These are phyloP conservation scores for Aspiorhynchus laticeps DNA, from an alignment of 2,113 vertebrate genomes.

Conservation along the genomic window DNA sequence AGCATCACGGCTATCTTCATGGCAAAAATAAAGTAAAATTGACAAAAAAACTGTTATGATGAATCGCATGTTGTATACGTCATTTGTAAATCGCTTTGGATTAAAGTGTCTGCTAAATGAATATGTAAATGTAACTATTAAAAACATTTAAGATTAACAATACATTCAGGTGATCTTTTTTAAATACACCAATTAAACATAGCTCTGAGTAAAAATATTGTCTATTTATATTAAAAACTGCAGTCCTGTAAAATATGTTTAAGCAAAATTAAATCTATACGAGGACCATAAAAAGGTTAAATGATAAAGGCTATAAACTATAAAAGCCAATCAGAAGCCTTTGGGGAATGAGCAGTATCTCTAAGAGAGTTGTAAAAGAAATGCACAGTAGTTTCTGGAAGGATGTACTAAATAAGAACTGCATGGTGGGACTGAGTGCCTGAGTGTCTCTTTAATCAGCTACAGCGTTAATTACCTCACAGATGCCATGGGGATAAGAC, in stretches of 20 bases:
- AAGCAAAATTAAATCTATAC: not conserved
- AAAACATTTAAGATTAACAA: not conserved
- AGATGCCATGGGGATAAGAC: conserved; percentile 64
- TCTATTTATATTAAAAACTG: not conserved
- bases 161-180: not conserved
- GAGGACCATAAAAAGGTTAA: not conserved
- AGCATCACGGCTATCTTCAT: not conserved
- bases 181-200: not conserved
- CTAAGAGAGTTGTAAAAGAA: not conserved
- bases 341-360: not conserved
- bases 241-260: not conserved
- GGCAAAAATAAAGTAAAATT: not conserved
- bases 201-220: not conserved
- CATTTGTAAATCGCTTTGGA: not conserved
- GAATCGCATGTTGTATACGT: too few species aligned
- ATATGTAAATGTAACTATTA: not conserved
- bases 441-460: conserved; percentile 68
- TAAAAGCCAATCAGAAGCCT: not conserved
- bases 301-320: not conserved
- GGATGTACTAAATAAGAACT: not conserved
- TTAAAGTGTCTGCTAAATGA: not conserved
- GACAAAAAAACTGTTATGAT: too few species aligned
- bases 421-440: not conserved
- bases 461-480: conserved; percentile 70
- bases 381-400: not conserved